Percentiles rank a stretch among this genome's conserved stretches.
phyloP scores from a whole-genome alignment of 2,113 vertebrate genomes.

The Eleginops maclovinus region DNA sequence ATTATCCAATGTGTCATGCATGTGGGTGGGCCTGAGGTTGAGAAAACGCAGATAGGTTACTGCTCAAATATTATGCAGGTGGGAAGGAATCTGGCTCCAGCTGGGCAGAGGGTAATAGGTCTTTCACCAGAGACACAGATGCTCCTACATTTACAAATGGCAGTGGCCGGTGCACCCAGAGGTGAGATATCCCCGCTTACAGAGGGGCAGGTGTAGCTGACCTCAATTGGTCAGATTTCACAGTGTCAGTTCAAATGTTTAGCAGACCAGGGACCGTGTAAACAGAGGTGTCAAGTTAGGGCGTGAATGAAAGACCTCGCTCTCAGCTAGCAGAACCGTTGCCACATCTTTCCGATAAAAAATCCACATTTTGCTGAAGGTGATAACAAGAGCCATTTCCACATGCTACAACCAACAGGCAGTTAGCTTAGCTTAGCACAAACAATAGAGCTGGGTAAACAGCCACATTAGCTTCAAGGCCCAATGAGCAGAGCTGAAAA shows the following conservation, averaged over 20 bases:
- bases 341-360: conserved; percentile 35
- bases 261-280: conserved; percentile 7
- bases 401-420: background rate
- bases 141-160: conserved; percentile 21
- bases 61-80: conserved; percentile 59
- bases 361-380: conserved; percentile 31
- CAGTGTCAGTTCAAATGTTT: conserved; percentile 24
- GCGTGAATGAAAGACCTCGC: conserved; percentile 19
- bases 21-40: conserved; percentile 45
- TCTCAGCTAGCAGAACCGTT: background rate
- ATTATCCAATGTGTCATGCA: conserved; percentile 1
- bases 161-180: conserved; percentile 12
- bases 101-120: conserved; percentile 53
- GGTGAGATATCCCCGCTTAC: background rate
- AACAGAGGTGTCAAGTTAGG: conserved; percentile 15
- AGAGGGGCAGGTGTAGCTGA: conserved; percentile 21
- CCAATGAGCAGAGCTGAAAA: too few species aligned
- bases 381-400: conserved; percentile 36
- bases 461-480: too few species aligned
- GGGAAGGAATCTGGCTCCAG: conserved; percentile 26
- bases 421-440: too few species aligned
- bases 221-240: conserved; percentile 39
- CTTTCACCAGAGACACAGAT: conserved; percentile 37
- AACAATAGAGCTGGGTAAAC: too few species aligned
- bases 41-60: conserved; percentile 64